A percentile compares a stretch with the other conserved stretches of the same genome.
These are phyloP conservation scores for Venustaconcha ellipsiformis DNA, from an alignment of 1,140 invertebrate species.

Conservation along the genomic window DNA sequence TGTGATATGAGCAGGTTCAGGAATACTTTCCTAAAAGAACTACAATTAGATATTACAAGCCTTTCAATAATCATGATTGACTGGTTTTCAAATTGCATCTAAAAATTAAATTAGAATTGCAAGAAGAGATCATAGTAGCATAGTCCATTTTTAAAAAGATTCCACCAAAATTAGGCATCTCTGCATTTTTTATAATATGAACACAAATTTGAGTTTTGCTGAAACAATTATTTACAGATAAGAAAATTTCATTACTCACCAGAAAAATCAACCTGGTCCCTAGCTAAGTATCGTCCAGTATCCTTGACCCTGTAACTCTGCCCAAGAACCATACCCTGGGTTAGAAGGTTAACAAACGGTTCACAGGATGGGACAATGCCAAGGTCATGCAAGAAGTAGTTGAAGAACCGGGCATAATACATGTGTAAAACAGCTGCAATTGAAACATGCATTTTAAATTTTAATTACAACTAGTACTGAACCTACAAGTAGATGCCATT, in stretches of 20 bases:
- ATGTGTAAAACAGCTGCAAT: constrained; percentile 89
- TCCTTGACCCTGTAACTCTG: constrained; percentile 82
- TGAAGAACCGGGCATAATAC: constrained; percentile 96
- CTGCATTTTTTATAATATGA: not conserved
- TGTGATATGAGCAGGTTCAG: too few species aligned
- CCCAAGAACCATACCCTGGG: constrained; percentile 96
- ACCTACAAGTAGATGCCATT: too few species aligned
- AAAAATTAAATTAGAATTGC: too few species aligned
- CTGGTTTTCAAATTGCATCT: too few species aligned
- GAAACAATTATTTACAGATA: not conserved
- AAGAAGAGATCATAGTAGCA: too few species aligned
- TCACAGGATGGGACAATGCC: constrained; percentile 81
- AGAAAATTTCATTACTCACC: constrained; percentile 61
- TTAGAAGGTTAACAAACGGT: constrained; percentile 91
- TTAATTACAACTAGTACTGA: too few species aligned
- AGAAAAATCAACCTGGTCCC: constrained; percentile 78
- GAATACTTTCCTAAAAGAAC: too few species aligned
- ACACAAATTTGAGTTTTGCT: not conserved
- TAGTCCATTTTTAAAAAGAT: not conserved
- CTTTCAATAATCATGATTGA: too few species aligned
- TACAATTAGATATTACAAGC: too few species aligned
- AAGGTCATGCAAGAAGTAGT: constrained; percentile 88
- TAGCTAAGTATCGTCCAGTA: constrained; percentile 83
- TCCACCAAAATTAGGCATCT: not conserved
- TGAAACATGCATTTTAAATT: constrained; percentile 12